These are phyloP conservation scores for Anas acuta DNA, from an alignment of 2,797 vertebrate species.

Conservation along the genomic window DNA sequence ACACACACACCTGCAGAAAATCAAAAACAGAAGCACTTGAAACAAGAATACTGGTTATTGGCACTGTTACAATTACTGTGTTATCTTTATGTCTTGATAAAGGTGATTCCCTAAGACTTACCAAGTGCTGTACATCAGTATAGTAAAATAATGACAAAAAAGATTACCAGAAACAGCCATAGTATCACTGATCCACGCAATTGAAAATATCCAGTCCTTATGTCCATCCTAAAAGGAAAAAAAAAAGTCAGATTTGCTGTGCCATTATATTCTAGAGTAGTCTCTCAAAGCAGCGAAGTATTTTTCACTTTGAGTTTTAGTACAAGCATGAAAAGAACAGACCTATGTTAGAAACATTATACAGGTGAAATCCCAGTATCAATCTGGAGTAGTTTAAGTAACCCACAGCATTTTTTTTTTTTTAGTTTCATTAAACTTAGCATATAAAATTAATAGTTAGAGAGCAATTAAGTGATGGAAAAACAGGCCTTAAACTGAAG, in stretches of 20 bases:
- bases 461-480: not conserved
- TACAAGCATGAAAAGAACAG: not conserved
- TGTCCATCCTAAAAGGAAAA: conserved; percentile 88
- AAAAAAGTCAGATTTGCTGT: conserved; percentile 7
- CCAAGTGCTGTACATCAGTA: not conserved
- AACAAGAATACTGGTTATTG: not conserved
- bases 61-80: not conserved
- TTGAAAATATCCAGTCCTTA: conserved; percentile 99
- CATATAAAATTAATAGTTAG: not conserved
- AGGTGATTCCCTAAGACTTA: not conserved
- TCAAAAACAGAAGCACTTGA: not conserved
- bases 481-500: not conserved
- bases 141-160: not conserved
- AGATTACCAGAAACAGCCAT: conserved; percentile 94
- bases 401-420: not conserved
- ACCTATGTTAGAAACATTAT: not conserved
- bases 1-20: not conserved
- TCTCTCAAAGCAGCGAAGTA: not conserved
- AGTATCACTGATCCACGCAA: conserved; percentile 97
- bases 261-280: not conserved
- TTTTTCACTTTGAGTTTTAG: not conserved
- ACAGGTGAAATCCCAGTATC: not conserved
- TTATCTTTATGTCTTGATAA: not conserved
- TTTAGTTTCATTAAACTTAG: not conserved
- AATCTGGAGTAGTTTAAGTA: not conserved